Base-by-base conservation (phyloP, 2,113 vertebrate species). In the Pyxicephalus adspersus region DNA sequence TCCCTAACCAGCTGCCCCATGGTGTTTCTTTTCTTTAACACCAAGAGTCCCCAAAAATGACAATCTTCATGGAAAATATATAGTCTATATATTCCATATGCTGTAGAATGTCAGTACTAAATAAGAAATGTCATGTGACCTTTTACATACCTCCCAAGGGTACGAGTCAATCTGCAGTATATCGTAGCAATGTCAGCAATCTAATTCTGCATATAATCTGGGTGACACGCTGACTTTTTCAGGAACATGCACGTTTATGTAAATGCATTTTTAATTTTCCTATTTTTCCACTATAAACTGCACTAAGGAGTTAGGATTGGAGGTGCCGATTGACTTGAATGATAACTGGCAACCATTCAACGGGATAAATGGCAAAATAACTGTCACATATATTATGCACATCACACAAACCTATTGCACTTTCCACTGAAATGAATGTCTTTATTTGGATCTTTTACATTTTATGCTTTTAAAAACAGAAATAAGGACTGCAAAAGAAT, bases 211-310 rank as follows among this genome's bases (percentile, higher is more conserved):
- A 29, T 25, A 17, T 19, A 26, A 51, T 55, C 67, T 11, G 3
- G 23, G 67, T 57, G 26, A 72, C 16, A 19, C 54, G 11, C 20
- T 52, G 54, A 29, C 52, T 31, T 28, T 45, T 50, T 52, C 2
- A 15, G 70, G 52, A 73, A 20, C 29, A 20, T n/a, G 3, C 57
- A 58, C 20, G 29, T n/a, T 57, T 2, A 4, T 17, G 26, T 57
- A 72, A 58, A 57, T 73, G 29, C 28, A 52, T 73, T 73, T 73
- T 19, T 73, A 58, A 73, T 31, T 57, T 73, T 51, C 70, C 31
- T 73, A 34, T 73, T 58, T 73, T 58, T n/a, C 57, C 70, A 57
- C 26, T 5, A 52, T n/a, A 73, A 73, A 57, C 16, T 57, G 51
- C 45, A 25, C 17, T 3, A 25, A 54, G 67, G 19, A 52, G 66